Conservation (phyloP, 2,113 vertebrate genomes). For the Origma solitaria region DNA sequence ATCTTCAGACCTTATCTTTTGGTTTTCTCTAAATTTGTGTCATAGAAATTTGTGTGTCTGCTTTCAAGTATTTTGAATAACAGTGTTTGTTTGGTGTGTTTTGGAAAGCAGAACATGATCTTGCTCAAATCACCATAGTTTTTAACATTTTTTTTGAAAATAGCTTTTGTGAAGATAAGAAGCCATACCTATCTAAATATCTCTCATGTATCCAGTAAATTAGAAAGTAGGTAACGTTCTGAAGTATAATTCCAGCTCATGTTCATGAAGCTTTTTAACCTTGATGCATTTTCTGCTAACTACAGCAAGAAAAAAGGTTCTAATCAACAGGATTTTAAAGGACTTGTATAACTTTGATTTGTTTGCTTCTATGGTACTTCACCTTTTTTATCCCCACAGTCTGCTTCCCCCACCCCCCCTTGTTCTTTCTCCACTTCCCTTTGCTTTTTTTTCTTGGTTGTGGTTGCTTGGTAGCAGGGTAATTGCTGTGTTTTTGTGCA, state of each 20-base stretch:
- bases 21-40: background rate
- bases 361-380: background rate
- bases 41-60: background rate
- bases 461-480: constrained; percentile 71
- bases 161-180: background rate
- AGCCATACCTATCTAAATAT: background rate
- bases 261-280: background rate
- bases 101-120: background rate
- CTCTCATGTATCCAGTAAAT: background rate
- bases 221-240: background rate
- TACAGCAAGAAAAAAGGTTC: background rate
- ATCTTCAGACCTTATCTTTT: background rate
- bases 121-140: background rate
- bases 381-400: background rate
- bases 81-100: background rate
- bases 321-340: background rate
- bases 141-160: background rate
- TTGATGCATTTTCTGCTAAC: background rate
- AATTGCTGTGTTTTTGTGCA: constrained; percentile 13
- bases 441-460: background rate
- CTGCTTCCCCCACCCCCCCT: too few relatives aligned
- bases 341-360: background rate
- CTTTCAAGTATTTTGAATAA: background rate
- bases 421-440: background rate
- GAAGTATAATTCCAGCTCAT: background rate